These are phyloP conservation scores for Daptonema setosum DNA, from an alignment of 2,888 invertebrate genomes.

Conservation along the genomic window DNA sequence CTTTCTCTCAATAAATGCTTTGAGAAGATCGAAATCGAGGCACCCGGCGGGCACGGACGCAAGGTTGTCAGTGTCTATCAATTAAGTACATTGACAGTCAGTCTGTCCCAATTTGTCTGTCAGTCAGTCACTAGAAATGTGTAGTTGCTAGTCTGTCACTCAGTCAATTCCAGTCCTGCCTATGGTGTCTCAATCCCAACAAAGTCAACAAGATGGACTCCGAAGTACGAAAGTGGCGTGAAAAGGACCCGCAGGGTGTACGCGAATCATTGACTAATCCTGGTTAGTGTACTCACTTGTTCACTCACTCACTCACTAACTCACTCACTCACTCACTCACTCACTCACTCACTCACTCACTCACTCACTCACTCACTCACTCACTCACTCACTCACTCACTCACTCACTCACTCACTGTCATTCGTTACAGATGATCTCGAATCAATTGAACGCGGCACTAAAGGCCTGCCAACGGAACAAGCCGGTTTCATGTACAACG, in stretches of 20 bases:
- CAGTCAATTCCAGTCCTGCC: slow-evolving; percentile 39
- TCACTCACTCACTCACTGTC: too few species aligned
- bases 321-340: too few species aligned
- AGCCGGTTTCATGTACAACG: background rate
- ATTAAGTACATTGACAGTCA: too few species aligned
- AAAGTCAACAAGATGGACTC: slow-evolving; percentile 91
- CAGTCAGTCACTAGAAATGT: too few species aligned
- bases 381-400: too few species aligned
- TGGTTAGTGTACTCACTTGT: slow-evolving; percentile 34
- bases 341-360: too few species aligned
- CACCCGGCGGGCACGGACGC: slow-evolving; percentile 38
- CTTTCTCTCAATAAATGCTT: slow-evolving; percentile 91
- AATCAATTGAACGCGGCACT: slow-evolving; percentile 13
- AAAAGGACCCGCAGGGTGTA: slow-evolving; percentile 76
- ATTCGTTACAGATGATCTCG: slow-evolving; percentile 15
- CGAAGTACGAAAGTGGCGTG: slow-evolving; percentile 87
- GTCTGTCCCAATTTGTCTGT: too few species aligned
- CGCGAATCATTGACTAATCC: slow-evolving; percentile 81
- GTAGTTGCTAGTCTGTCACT: too few species aligned
- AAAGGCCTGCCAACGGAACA: slow-evolving; percentile 15
- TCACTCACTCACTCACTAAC: too few species aligned
- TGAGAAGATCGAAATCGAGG: slow-evolving; percentile 86
- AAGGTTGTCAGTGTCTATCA: slow-evolving; percentile 32
- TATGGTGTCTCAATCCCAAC: slow-evolving; percentile 89
- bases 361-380: too few species aligned